phyloP scores from a whole-genome alignment of 2,797 vertebrate genomes.

The Micropoecilia bifurca region DNA sequence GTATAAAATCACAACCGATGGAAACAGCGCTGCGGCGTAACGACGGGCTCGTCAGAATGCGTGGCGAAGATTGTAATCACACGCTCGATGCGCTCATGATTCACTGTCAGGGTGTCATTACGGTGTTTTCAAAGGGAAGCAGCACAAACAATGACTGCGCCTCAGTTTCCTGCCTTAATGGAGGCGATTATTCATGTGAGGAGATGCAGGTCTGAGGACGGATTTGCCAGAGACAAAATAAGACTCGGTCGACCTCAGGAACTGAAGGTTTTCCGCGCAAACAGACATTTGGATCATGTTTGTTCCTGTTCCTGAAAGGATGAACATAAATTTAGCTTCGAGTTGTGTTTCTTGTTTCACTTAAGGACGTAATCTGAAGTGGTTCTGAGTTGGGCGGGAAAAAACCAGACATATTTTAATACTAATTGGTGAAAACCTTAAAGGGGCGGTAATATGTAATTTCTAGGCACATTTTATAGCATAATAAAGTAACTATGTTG shows the following conservation, averaged over 20 bases:
- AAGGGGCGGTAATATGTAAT: background rate
- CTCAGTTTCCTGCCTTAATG: constrained; percentile 13
- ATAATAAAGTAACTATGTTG: no score
- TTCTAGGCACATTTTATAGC: no score
- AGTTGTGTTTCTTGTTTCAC: background rate
- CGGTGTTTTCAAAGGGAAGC: constrained; percentile 5
- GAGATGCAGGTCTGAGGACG: background rate
- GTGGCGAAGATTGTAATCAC: background rate
- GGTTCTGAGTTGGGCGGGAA: background rate
- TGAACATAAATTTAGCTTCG: background rate
- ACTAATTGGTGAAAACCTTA: background rate
- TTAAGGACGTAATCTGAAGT: background rate
- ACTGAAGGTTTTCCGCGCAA: background rate
- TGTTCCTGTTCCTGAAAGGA: background rate
- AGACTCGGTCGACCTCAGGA: background rate
- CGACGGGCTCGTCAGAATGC: background rate
- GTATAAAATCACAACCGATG: background rate
- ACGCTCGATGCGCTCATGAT: constrained; percentile 3
- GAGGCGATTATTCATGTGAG: background rate
- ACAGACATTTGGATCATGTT: background rate
- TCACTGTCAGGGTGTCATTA: constrained; percentile 12
- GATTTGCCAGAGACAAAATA: background rate
- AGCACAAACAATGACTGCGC: constrained; percentile 1
- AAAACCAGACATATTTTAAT: background rate
- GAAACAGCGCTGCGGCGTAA: background rate